These are phyloP conservation scores for Pachymerium ferrugineum DNA, from an alignment of 2,888 invertebrate species.

Conservation along the genomic window DNA sequence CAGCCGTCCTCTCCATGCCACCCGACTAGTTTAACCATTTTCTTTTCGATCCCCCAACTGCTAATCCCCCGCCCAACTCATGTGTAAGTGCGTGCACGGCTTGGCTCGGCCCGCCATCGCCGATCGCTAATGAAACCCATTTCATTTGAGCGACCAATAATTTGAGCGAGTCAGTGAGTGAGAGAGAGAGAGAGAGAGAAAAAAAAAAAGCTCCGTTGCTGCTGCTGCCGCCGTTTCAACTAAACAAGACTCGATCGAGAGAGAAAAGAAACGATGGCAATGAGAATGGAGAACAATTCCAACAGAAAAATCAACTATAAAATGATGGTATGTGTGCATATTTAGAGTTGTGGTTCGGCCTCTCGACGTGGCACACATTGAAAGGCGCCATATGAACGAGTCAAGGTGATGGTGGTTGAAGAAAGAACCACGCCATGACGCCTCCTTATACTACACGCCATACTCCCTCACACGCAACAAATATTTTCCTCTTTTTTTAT, in stretches of 20 bases:
- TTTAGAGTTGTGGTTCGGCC: background rate
- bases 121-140: background rate
- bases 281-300: conserved; percentile 36
- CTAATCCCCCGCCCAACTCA: background rate
- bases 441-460: too few relatives aligned
- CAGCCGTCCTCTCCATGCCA: conserved; percentile 26
- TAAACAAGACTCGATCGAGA: background rate
- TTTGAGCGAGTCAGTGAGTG: too few relatives aligned
- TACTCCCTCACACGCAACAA: too few relatives aligned
- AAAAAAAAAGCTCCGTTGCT: background rate
- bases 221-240: background rate
- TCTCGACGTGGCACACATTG: background rate
- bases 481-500: too few relatives aligned
- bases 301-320: conserved; percentile 37
- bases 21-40: conserved; percentile 29
- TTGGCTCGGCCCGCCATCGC: background rate
- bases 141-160: too few relatives aligned
- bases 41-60: background rate
- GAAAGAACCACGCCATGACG: too few relatives aligned
- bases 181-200: too few relatives aligned
- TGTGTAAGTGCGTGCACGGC: background rate
- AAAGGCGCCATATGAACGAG: too few relatives aligned
- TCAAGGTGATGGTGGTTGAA: background rate
- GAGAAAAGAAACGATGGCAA: conserved; percentile 34
- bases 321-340: conserved; percentile 35